Percentiles rank a stretch among this genome's conserved stretches.
Conservation (phyloP, 1,140 invertebrate genomes). For the Drosophila hydei region DNA sequence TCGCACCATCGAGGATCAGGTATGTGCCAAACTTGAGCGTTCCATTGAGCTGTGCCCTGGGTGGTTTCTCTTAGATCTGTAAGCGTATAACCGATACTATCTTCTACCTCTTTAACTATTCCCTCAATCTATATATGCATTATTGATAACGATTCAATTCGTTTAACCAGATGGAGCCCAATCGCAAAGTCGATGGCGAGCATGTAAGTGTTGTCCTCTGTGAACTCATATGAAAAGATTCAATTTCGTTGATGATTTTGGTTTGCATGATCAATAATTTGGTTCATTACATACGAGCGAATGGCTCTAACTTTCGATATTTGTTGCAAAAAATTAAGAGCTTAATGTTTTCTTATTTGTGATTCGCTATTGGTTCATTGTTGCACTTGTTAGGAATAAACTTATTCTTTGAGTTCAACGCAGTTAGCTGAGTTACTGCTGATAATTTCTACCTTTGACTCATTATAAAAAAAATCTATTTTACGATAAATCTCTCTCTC, state of each 20-base stretch:
- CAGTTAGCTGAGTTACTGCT: too few relatives aligned
- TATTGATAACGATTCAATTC: slow-evolving; percentile 19
- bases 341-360: not conserved
- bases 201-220: slow-evolving; percentile 86
- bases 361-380: too few relatives aligned
- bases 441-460: too few relatives aligned
- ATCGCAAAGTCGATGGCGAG: slow-evolving; percentile 89
- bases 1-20: slow-evolving; percentile 98
- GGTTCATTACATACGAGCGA: not conserved
- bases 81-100: slow-evolving; percentile 22
- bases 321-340: not conserved
- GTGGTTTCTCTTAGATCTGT: not conserved
- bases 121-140: slow-evolving; percentile 26
- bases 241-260: slow-evolving; percentile 5
- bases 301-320: not conserved
- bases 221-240: not conserved
- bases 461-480: too few relatives aligned
- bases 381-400: not conserved
- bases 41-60: not conserved
- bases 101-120: slow-evolving; percentile 36
- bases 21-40: slow-evolving; percentile 77
- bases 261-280: slow-evolving; percentile 27
- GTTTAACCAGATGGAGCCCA: slow-evolving; percentile 88
- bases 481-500: too few relatives aligned
- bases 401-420: too few relatives aligned